phyloP scores from a whole-genome alignment of 1,140 invertebrate genomes.

The Diploscapter pachys region DNA sequence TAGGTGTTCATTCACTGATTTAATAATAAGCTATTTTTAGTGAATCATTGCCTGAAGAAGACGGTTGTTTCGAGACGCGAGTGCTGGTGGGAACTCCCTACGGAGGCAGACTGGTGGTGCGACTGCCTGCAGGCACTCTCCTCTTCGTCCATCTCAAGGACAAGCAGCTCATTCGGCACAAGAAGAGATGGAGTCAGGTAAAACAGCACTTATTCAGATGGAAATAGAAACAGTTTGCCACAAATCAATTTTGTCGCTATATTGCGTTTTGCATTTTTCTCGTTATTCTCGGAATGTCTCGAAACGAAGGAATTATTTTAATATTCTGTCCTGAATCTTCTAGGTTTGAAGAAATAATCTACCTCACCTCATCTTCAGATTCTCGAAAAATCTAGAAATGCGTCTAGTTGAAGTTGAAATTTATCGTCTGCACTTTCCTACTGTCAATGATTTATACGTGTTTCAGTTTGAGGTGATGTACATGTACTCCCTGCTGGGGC shows the following conservation, averaged over 20 bases:
- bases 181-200: conserved; percentile 63
- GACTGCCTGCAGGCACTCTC: conserved; percentile 61
- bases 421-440: no score
- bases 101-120: conserved; percentile 61
- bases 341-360: no score
- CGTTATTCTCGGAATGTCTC: no score
- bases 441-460: no score
- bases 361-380: no score
- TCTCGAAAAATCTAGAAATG: no score
- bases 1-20: not conserved
- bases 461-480: conserved; percentile 65
- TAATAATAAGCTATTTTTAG: conserved; percentile 1
- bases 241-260: not conserved
- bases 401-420: no score
- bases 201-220: not conserved
- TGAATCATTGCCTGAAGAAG: conserved; percentile 35
- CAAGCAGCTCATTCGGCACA: conserved; percentile 61
- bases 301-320: no score
- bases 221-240: no score
- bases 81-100: conserved; percentile 62
- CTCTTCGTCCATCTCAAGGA: conserved; percentile 62
- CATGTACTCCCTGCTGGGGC: conserved; percentile 69
- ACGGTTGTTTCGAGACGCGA: conserved; percentile 42
- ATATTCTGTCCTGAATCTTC: no score
- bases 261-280: no score